Base-by-base conservation (phyloP, 2,113 vertebrate genomes). In the Alligator sinensis region DNA sequence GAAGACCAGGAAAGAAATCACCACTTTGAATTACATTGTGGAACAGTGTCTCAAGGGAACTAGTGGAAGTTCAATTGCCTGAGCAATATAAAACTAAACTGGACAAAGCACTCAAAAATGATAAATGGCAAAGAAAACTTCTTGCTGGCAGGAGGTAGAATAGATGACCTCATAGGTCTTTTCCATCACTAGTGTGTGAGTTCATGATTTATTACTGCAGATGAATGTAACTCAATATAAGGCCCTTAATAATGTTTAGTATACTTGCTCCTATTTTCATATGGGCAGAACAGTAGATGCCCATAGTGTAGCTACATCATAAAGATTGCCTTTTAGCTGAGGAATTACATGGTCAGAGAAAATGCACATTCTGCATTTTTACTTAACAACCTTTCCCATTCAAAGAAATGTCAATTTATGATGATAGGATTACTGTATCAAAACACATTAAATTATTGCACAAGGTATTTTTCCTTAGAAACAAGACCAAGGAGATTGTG, bases 61-160 rank as follows among this genome's bases (percentile, higher is more conserved):
- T 12, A 86, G 11, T 59, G 58, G 66, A 91, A 94, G 94, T 83
- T 78, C 92, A 91, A 89, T 91, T 91, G 34, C 77, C 77, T 96
- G 34, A 95, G 93, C 95, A 91, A 96, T 97, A 97, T 95, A 96
- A 92, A 94, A 94, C 58, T 70, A 91, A 81, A 64, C 86, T 86
- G 91, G 78, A 91, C 62, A 92, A 92, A 87, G 19, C 83, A 88
- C 81, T 93, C 94, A 86, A 54, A 55, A 68, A 94, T 88, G 89
- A 90, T 92, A 94, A 85, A 96, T 74, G 80, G 82, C 91, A 96
- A 87, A 74, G 89, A 81, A 84, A 63, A 92, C 91, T 74, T 21
- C 86, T 94, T 84, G 22, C 75, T 95, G 89, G 92, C 93, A 95
- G 87, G 75, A 96, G 77, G 68, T 63, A 55, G 27, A 91, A 61